A percentile compares a stretch with the other conserved stretches of the same genome.
phyloP scores from a whole-genome alignment of 64 coral and sea anemone species.

The Porites lutea region DNA sequence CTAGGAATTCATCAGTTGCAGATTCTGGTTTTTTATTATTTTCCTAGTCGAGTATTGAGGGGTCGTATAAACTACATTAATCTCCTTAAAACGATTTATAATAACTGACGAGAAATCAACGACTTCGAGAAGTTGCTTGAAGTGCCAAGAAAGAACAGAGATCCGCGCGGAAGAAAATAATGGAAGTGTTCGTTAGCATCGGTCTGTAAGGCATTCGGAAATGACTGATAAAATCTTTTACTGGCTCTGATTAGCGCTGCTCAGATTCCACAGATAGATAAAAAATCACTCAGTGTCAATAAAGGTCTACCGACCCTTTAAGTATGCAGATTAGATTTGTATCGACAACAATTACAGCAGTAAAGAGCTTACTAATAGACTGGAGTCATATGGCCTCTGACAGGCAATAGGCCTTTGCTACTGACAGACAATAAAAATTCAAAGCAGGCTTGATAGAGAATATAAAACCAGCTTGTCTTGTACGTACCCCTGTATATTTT shows the following conservation, averaged over 20 bases:
- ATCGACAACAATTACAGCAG: neutral
- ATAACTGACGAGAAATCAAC: neutral
- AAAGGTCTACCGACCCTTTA: neutral
- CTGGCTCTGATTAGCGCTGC: too few relatives aligned
- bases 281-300: neutral
- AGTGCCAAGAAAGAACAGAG: neutral
- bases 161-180: neutral
- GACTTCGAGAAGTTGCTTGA: constrained; percentile 7
- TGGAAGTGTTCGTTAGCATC: neutral
- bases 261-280: neutral
- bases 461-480: too few relatives aligned
- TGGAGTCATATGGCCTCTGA: too few relatives aligned
- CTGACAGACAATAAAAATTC: too few relatives aligned
- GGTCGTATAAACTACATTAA: constrained; percentile 9
- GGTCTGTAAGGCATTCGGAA: neutral
- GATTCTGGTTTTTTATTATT: too few relatives aligned
- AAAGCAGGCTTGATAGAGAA: too few relatives aligned
- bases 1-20: too few relatives aligned
- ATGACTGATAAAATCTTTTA: neutral
- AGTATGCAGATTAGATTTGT: neutral
- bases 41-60: neutral
- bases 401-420: too few relatives aligned
- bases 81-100: neutral
- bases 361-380: too few relatives aligned
- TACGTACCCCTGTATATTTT: too few relatives aligned